These are phyloP conservation scores for Engraulis encrasicolus DNA, from an alignment of 2,113 vertebrate genomes.

Conservation along the genomic window DNA sequence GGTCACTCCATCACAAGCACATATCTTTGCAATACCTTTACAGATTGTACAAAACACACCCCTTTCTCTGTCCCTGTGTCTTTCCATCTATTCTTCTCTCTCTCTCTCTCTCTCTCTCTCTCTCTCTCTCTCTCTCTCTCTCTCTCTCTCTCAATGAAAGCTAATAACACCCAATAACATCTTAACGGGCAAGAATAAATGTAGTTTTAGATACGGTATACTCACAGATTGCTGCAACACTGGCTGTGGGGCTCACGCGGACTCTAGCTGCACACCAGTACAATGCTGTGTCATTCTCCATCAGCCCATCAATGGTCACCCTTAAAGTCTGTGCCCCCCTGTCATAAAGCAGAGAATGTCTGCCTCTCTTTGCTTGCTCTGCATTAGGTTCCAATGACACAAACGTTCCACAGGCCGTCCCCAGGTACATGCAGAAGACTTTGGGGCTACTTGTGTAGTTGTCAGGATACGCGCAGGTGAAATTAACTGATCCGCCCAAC, in stretches of 20 bases:
- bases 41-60: no score
- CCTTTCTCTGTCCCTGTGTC: no score
- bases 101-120: no score
- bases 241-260: not conserved
- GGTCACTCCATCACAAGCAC: no score
- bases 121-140: no score
- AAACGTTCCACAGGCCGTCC: not conserved
- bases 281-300: constrained; percentile 21
- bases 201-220: no score
- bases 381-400: not conserved
- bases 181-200: no score
- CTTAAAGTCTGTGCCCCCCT: not conserved
- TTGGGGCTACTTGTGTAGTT: not conserved
- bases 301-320: constrained; percentile 11
- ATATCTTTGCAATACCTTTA: no score
- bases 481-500: constrained; percentile 4
- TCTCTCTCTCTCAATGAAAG: no score
- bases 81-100: no score
- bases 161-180: no score
- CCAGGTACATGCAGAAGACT: not conserved
- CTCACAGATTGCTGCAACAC: not conserved
- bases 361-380: not conserved
- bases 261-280: constrained; percentile 30
- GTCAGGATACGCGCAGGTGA: constrained; percentile 34
- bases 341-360: not conserved